Evolutionary conservation across 2,113 vertebrate species (phyloP), one percentile per base, ranked within the genome.

Genomic region (Menura novaehollandiae): DNA sequence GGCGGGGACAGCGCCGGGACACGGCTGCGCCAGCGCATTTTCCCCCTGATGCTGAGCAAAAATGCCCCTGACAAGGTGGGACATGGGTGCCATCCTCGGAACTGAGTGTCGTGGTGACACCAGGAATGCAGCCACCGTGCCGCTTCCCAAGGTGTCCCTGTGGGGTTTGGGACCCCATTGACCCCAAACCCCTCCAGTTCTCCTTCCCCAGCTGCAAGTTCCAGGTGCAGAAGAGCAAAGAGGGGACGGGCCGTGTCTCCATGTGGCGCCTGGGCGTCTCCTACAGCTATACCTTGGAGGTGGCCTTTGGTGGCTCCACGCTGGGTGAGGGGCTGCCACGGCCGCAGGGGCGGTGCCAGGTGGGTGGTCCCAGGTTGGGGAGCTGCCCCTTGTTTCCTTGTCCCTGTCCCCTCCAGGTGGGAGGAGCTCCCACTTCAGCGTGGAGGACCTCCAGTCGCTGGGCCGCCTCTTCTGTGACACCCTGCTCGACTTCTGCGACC

Each of bases 41-140:
- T 99, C 93, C 99, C 99, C 21, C 93, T 99, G 23, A 99, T 99
- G 99, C 97, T 99, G 97, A 99, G 99, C 98, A 99, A 99, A 94
- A 99, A 99, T 1, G 98, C 98, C 15, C 98, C 98, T 0, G 97
- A 99, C 80, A 99, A 98, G 99, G 99, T 99, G 94, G 37, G 89
- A 37, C 3, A 7, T 1, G 1, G 26, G 13, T 26, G 32, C 27
- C 3, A 2, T 11, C 26, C 43, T 32, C 6, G 2, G 30, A 22
- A 33, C 49, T 3, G 1, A 4, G 4, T 21, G 39, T 28, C 4
- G 1, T 0, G 0, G 68, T 30, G 86, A 47, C 73, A 9, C 30
- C 0, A 0, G 58, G 62, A 59, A n/a, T 0, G 7, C 22, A 16
- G 43, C 27, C 19, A 2, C 18, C 0, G 0, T 26, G 66, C 52